A percentile compares a stretch with the other conserved stretches of the same genome.
Conservation (phyloP, 2,888 invertebrate genomes). For the Leptogaster cylindrica region DNA sequence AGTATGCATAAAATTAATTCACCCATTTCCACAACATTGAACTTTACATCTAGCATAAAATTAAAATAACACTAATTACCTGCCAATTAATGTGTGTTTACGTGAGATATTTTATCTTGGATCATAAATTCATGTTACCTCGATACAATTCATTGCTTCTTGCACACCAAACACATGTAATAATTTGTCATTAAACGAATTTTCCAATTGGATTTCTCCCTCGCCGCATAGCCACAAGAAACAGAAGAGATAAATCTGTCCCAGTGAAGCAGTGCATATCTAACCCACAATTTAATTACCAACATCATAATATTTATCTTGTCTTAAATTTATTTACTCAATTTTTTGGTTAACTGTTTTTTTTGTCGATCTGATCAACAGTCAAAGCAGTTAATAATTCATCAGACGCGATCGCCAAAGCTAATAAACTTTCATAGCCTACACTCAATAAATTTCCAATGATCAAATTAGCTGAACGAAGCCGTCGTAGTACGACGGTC, state of each 20-base stretch:
- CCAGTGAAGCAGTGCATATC: neutral
- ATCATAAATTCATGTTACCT: too few species aligned
- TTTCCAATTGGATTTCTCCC: slow-evolving; percentile 13
- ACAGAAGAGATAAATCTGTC: slow-evolving; percentile 4
- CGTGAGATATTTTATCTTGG: neutral
- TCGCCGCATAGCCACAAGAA: neutral
- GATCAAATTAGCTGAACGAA: slow-evolving; percentile 27
- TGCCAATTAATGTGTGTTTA: neutral
- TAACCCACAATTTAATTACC: slow-evolving; percentile 30
- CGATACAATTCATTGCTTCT: neutral
- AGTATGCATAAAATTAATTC: too few species aligned
- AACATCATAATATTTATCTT: slow-evolving; percentile 35
- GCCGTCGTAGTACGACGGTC: neutral
- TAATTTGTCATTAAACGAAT: slow-evolving; percentile 31
- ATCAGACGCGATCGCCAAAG: slow-evolving; percentile 29
- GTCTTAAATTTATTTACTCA: slow-evolving; percentile 20
- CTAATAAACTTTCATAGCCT: slow-evolving; percentile 41
- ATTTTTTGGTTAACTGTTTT: too few species aligned
- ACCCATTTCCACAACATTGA: too few species aligned
- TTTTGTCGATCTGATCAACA: neutral
- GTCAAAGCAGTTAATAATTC: slow-evolving; percentile 28
- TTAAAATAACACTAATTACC: too few species aligned
- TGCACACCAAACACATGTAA: slow-evolving; percentile 15
- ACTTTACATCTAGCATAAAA: too few species aligned
- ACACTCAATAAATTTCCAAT: slow-evolving; percentile 38